Percentiles rank a stretch among this genome's conserved stretches.
Conservation (phyloP, 2,113 vertebrate genomes). For the Sinocyclocheilus grahami region DNA sequence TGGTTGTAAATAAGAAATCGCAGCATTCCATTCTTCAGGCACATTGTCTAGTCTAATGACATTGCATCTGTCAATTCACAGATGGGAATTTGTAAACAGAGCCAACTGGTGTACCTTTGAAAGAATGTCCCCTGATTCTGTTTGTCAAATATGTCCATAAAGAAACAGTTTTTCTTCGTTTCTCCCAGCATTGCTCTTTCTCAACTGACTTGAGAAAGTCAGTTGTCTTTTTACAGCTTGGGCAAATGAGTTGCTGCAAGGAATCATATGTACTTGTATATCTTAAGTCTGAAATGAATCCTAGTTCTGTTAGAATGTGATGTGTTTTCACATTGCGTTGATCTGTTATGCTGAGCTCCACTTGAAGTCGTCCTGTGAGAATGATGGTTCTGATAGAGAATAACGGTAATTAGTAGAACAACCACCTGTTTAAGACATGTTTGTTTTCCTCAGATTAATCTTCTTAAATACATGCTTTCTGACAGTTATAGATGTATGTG, state of each 20-base stretch:
- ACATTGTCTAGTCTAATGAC: neutral
- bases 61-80: neutral
- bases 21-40: neutral
- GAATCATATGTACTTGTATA: neutral
- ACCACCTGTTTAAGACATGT: neutral
- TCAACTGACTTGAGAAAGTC: neutral
- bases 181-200: neutral
- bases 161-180: neutral
- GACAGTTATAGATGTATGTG: conserved; percentile 6
- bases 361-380: neutral
- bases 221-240: neutral
- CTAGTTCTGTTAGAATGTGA: neutral
- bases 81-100: conserved; percentile 7
- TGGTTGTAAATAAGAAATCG: neutral
- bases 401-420: conserved; percentile 7
- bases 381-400: conserved; percentile 27
- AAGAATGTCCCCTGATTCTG: neutral
- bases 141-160: neutral
- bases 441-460: neutral
- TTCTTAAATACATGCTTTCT: conserved; percentile 9
- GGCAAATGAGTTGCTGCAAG: neutral
- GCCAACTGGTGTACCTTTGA: neutral
- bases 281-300: conserved; percentile 10
- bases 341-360: neutral
- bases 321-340: neutral